A percentile compares a stretch with the other conserved stretches of the same genome.
Evolutionary conservation across 2,113 vertebrate species (phyloP).

Genomic region (Dromaius novaehollandiae): DNA sequence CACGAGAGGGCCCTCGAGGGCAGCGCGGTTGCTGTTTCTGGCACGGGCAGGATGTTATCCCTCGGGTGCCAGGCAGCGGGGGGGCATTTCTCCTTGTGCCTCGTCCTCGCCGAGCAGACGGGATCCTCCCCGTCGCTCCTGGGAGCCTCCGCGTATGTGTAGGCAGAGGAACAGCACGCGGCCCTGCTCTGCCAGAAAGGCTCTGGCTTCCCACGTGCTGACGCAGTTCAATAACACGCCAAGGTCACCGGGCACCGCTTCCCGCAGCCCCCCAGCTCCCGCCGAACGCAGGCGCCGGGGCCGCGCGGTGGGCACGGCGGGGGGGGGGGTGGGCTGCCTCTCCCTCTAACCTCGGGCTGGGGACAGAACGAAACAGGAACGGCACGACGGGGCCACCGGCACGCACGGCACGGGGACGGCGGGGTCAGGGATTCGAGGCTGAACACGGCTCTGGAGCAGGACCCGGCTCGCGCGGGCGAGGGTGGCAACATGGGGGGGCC

Average conservation of each 20-base stretch:
- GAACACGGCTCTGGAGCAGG: background rate
- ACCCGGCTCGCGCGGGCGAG: background rate
- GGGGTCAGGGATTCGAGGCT: background rate
- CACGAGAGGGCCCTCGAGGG: background rate
- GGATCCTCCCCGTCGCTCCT: background rate
- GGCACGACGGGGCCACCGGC: background rate
- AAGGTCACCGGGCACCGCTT: background rate
- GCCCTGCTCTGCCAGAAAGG: background rate
- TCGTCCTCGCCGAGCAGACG: background rate
- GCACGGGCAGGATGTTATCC: background rate
- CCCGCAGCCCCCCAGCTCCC: background rate
- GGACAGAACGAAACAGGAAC: background rate
- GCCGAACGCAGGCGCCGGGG: background rate
- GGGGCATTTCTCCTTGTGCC: background rate
- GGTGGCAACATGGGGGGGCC: background rate
- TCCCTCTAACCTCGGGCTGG: background rate
- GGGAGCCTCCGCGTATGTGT: background rate
- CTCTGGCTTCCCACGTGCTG: background rate
- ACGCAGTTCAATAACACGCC: background rate
- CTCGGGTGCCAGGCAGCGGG: background rate
- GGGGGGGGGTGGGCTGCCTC: background rate
- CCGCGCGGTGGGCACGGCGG: background rate
- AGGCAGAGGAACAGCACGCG: fast-evolving
- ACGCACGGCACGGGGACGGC: background rate
- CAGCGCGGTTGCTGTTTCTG: background rate